A percentile compares a stretch with the other conserved stretches of the same genome.
Evolutionary conservation across 2,888 invertebrate species (phyloP).

Genomic region (Syrphus vitripennis): DNA sequence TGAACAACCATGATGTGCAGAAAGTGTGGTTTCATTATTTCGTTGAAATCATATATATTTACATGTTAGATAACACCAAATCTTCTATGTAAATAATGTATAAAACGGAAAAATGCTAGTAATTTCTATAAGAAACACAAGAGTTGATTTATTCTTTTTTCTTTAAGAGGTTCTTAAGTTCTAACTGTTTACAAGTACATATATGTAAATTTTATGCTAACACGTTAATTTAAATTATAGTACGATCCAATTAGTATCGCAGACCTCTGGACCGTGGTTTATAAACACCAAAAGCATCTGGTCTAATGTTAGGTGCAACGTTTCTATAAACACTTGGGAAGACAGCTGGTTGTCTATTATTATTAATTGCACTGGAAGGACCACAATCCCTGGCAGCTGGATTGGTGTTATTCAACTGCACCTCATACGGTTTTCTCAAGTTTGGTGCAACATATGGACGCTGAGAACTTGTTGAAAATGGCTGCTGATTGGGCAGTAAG

Average conservation of each 20-base stretch:
- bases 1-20: no score
- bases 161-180: neutral
- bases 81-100: no score
- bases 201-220: neutral
- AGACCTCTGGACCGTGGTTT: slow-evolving; percentile 78
- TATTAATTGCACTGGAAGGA: slow-evolving; percentile 57
- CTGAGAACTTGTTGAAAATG: slow-evolving; percentile 76
- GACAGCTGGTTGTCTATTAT: slow-evolving; percentile 14
- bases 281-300: slow-evolving; percentile 72
- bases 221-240: neutral
- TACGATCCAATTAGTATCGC: slow-evolving; percentile 75
- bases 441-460: slow-evolving; percentile 79
- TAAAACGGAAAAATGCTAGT: no score
- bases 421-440: slow-evolving; percentile 75
- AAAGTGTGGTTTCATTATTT: no score
- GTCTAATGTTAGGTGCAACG: slow-evolving; percentile 72
- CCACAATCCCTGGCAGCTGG: slow-evolving; percentile 73
- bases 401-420: slow-evolving; percentile 19
- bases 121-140: neutral
- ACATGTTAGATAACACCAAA: no score
- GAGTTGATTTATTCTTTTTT: neutral
- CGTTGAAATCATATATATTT: no score
- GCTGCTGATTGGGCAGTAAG: slow-evolving; percentile 3
- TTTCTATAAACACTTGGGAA: slow-evolving; percentile 59
- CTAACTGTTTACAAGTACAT: neutral